Percentiles rank a stretch among this genome's conserved stretches.
Conservation (phyloP, 2,113 vertebrate species). For the Cyprinus carpio region DNA sequence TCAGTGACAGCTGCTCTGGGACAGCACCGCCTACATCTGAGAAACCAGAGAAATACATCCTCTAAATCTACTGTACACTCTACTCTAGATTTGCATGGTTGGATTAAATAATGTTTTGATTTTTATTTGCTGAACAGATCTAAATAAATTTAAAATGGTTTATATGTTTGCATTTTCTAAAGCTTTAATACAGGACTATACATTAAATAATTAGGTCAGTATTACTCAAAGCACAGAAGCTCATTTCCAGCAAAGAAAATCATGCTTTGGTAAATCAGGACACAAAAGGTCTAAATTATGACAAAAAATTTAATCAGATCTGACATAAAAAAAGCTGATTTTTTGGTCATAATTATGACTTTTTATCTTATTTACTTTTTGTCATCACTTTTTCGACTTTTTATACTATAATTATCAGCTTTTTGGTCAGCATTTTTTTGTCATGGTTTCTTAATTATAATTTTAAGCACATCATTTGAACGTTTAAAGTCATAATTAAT, state of each 20-base stretch:
- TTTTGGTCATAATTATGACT: neutral
- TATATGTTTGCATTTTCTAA: neutral
- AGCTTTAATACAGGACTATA: too few species aligned
- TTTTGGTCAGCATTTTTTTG: neutral
- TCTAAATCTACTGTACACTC: too few species aligned
- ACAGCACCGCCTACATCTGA: constrained; percentile 55
- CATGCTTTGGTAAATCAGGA: neutral
- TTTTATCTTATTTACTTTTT: neutral
- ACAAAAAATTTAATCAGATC: neutral
- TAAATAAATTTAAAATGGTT: neutral
- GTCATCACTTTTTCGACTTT: neutral
- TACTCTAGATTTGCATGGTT: neutral
- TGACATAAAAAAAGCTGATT: neutral
- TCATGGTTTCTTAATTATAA: too few species aligned
- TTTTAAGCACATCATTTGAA: too few species aligned
- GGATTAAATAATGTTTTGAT: neutral
- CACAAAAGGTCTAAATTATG: neutral
- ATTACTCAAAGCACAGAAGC: neutral
- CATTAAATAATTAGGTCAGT: neutral
- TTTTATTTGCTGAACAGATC: neutral
- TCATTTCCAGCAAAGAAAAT: neutral
- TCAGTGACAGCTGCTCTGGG: constrained; percentile 63
- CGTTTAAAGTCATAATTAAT: too few species aligned
- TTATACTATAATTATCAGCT: neutral
- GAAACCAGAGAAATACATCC: neutral